phyloP scores from a whole-genome alignment of 2,113 vertebrate genomes.

The Nettapus auritus region DNA sequence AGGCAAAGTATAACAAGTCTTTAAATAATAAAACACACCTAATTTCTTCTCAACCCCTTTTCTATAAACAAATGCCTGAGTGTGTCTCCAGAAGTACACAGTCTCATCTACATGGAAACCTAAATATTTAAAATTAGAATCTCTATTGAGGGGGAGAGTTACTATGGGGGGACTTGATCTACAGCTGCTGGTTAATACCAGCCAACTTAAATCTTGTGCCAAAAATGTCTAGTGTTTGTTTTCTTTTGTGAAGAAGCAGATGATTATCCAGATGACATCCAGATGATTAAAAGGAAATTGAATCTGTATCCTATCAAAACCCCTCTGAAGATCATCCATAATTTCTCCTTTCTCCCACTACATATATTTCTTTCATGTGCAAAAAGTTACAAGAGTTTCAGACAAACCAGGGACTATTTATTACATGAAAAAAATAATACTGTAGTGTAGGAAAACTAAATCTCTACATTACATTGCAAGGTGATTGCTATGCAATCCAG shows the following conservation, averaged over 20 bases:
- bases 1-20: slow-evolving; percentile 33
- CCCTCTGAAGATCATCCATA: slow-evolving; percentile 36
- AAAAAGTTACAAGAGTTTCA: slow-evolving; percentile 21
- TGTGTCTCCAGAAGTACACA: slow-evolving; percentile 2
- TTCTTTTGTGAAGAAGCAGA: slow-evolving; percentile 46
- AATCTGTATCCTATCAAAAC: slow-evolving; percentile 33
- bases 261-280: slow-evolving; percentile 55
- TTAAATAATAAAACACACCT: slow-evolving; percentile 42
- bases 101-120: not conserved
- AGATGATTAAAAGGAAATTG: slow-evolving; percentile 47
- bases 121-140: slow-evolving; percentile 68
- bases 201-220: slow-evolving; percentile 23
- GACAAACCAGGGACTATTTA: not conserved
- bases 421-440: not conserved
- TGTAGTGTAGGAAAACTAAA: not conserved
- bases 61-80: slow-evolving; percentile 21
- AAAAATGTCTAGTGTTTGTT: slow-evolving; percentile 52
- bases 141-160: not conserved
- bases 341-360: slow-evolving; percentile 3
- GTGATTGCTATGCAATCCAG: not conserved
- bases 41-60: slow-evolving; percentile 34
- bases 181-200: slow-evolving; percentile 46
- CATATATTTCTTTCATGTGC: not conserved
- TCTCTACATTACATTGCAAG: not conserved
- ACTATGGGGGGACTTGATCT: slow-evolving; percentile 26